These are phyloP conservation scores for Wiebesia pumilae DNA, from an alignment of 1,140 invertebrate genomes.

Conservation along the genomic window DNA sequence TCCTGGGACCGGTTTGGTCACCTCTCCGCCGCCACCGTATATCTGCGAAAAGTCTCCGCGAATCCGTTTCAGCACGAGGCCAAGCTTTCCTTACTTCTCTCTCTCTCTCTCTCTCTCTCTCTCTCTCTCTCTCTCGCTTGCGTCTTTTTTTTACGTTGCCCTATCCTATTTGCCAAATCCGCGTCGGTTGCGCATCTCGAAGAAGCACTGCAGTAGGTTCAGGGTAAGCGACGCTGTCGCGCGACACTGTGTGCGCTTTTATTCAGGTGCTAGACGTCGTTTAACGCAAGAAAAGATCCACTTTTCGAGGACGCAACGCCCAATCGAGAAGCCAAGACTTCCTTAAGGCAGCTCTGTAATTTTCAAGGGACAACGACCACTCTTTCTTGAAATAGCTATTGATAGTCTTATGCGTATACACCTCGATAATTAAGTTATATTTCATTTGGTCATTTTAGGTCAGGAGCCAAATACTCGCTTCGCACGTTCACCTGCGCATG, in stretches of 20 bases:
- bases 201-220: conserved; percentile 12
- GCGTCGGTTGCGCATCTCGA: conserved; percentile 10
- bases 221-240: conserved; percentile 26
- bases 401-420: too few species aligned
- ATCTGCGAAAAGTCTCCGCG: not conserved
- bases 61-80: too few species aligned
- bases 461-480: too few species aligned
- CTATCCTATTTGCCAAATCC: conserved; percentile 21
- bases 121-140: not conserved
- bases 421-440: not conserved
- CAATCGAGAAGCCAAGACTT: not conserved
- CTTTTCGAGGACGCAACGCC: not conserved
- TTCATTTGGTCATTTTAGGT: too few species aligned
- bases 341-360: conserved; percentile 18
- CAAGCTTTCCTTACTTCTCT: not conserved
- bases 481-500: too few species aligned
- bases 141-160: conserved; percentile 3
- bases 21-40: not conserved
- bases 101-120: not conserved
- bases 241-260: not conserved
- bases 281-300: not conserved
- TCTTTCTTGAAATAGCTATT: too few species aligned
- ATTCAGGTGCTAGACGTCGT: not conserved
- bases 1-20: conserved; percentile 49
- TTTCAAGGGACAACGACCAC: too few species aligned